Evolutionary conservation across 1,140 invertebrate genomes (phyloP), one percentile per base, ranked within the genome.

Genomic region (Metaphire vulgaris): DNA sequence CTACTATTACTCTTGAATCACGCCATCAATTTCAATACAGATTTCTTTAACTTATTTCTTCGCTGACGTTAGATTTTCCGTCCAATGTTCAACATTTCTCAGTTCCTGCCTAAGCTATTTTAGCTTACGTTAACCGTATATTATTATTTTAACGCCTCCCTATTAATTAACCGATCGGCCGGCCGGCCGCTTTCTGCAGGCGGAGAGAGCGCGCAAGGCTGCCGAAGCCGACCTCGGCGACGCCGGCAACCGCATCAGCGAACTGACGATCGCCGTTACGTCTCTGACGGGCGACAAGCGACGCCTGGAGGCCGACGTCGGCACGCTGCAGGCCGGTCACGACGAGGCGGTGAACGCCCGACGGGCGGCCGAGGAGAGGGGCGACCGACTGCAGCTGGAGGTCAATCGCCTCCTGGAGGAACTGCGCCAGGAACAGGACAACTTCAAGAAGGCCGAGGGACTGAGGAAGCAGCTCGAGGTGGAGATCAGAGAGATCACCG

Each of bases 321-420:
- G 74, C 33, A 81, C 82, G 75, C 82, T 86, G 81, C 83, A 91
- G 89, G 92, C 94, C 83, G 97, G 98, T 86, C 90, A 98, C 81
- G 96, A 97, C 85, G 96, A 98, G 87, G 91, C 97, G 80, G 88
- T 97, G 81, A 96, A 96, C 88, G 80, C 78, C 77, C 81, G 82
- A 65, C 77, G 83, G 29, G 84, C 84, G 32, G 84, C 84, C 70
- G 83, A 85, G 70, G 85, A 86, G 71, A 81, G 85, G 29, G 84
- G 85, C 56, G 83, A 85, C 76, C 81, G 68, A 33, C 76, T 79
- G 33, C 79, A 81, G 41, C 78, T 79, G 66, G 85, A 86, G 77
- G 81, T 83, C 56, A 80, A 81, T 77, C 79, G 85, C 33, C 81
- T 86, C 64, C 80, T 82, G 30, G 84, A 86, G 76, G 85, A 86